Conservation (phyloP, 2,888 invertebrate species). For the Eledona agricola region DNA sequence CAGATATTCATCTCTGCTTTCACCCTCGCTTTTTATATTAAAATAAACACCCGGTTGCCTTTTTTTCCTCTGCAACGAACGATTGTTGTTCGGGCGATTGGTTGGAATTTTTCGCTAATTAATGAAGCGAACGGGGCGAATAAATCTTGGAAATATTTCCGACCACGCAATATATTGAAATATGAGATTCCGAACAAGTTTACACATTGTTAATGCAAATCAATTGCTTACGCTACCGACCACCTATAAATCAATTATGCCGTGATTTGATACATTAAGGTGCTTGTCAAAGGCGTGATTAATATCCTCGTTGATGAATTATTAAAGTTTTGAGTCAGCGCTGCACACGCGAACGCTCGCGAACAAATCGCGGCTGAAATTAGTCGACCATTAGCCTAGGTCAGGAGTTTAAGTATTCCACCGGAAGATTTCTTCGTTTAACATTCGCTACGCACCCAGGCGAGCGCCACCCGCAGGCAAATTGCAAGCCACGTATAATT, state of each 20-base stretch:
- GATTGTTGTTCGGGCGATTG: slow-evolving; percentile 1
- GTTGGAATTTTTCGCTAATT: slow-evolving; percentile 19
- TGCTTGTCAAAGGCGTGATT: slow-evolving; percentile 58
- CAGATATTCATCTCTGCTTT: slow-evolving; percentile 50
- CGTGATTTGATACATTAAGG: slow-evolving; percentile 63
- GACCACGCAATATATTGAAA: slow-evolving; percentile 57
- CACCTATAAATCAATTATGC: slow-evolving; percentile 61
- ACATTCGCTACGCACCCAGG: slow-evolving; percentile 43
- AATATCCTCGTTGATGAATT: slow-evolving; percentile 58
- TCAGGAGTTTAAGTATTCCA: slow-evolving; percentile 44
- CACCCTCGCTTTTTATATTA: slow-evolving; percentile 48
- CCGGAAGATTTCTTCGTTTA: slow-evolving; percentile 44
- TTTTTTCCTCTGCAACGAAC: no score
- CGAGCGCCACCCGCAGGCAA: slow-evolving; percentile 47
- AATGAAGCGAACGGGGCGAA: slow-evolving; percentile 24
- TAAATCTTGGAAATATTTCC: slow-evolving; percentile 51
- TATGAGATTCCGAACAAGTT: slow-evolving; percentile 59
- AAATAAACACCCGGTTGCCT: slow-evolving; percentile 33
- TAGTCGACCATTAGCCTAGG: slow-evolving; percentile 44
- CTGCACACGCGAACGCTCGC: no score
- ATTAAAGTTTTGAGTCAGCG: slow-evolving; percentile 56
- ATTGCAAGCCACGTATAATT: slow-evolving; percentile 47
- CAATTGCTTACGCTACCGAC: slow-evolving; percentile 61
- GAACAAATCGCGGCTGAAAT: no score
- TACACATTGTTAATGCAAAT: slow-evolving; percentile 64